Evolutionary conservation across 2,888 invertebrate genomes (phyloP), one percentile per base, ranked within the genome.

Genomic region (Bombylius major): DNA sequence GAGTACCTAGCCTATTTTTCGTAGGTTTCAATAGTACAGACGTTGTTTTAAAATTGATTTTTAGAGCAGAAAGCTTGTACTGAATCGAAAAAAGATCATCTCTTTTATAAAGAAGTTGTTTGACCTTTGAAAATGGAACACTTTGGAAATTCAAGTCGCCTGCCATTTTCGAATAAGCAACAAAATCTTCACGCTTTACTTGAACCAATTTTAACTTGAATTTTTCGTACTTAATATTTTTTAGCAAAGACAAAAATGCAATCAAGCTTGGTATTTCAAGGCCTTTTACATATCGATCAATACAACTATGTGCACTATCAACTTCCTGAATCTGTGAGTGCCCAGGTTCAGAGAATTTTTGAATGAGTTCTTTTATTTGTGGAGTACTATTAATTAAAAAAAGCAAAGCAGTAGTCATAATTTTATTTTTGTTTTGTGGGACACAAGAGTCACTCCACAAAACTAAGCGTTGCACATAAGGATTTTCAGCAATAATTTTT

Each of bases 371-470:
- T 36, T 36, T 36, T 36, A 36, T 36, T 5, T 36, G 36, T 36
- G 5, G 5, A 8, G 5, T 36, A 8, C 8, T 36, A 36, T 36
- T 5, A 36, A 36, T 36, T 6, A 36, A 36, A 36, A 36, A 36
- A 36, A 36, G 36, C 36, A 52, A 13, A n/a, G 52, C 46, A n/a
- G 52, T 53, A 1, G 47, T 11, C 1, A 33, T 53, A 23, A 47
- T 53, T 53, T 53, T 47, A 23, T 53, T 53, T 11, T 33, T 34
- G 47, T 53, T 52, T 47, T 53, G 50, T 39, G 50, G 9, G 4
- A 50, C 39, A 14, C 50, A 14, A 5, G 39, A 39, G 11, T 50
- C 39, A 23, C 39, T 39, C 39, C 50, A 50, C 8, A 50, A 36
- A 9, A 7, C n/a, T 6, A 50, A n/a, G 5, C 14, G 1, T 14